These are phyloP conservation scores for Drosophila yooni DNA, from an alignment of 2,888 invertebrate species.

Conservation along the genomic window DNA sequence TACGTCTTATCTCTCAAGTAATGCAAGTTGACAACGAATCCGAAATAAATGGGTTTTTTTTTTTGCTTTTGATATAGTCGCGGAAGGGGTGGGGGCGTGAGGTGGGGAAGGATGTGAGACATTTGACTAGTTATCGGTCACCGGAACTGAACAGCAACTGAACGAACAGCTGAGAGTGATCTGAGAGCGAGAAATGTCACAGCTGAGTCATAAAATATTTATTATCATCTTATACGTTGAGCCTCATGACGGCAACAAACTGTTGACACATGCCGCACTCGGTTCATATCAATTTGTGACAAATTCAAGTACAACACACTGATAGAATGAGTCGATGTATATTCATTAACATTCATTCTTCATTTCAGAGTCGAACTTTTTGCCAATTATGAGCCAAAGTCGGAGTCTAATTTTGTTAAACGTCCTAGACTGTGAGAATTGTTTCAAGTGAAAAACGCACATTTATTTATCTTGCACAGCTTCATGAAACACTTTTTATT, in stretches of 20 bases:
- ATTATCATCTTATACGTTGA: background rate
- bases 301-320: background rate
- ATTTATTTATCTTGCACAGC: background rate
- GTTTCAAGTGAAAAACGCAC: background rate
- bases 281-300: background rate
- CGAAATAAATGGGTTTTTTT: background rate
- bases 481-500: background rate
- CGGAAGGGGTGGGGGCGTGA: background rate
- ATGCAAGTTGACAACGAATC: conserved; percentile 49
- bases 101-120: conserved; percentile 6
- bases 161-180: background rate
- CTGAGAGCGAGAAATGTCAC: conserved; percentile 4
- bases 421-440: background rate
- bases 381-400: background rate
- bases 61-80: background rate
- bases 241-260: background rate
- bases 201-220: conserved; percentile 29
- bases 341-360: background rate
- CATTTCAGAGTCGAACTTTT: background rate
- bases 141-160: conserved; percentile 37
- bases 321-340: background rate
- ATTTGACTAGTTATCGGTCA: conserved; percentile 35
- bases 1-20: conserved; percentile 43
- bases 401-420: background rate
- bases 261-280: background rate